Evolutionary conservation across 2,797 vertebrate species (phyloP).

Genomic region (Bradypodion ventrale): DNA sequence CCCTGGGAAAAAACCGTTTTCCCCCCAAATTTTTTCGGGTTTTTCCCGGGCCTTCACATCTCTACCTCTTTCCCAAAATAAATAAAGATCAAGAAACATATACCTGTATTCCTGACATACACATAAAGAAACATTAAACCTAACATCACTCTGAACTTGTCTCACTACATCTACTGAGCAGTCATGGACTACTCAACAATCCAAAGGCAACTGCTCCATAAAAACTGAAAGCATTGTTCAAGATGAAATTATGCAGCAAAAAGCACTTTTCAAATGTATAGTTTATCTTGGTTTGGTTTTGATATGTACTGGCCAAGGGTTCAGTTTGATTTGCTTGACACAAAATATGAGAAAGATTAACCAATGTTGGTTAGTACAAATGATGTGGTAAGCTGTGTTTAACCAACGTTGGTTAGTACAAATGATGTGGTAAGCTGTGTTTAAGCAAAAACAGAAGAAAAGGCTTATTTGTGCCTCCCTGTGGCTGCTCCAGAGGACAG

Average conservation of each 20-base stretch:
- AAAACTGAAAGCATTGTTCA: neutral
- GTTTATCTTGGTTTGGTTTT: neutral
- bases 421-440: neutral
- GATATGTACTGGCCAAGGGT: neutral
- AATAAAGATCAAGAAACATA: slow-evolving; percentile 1
- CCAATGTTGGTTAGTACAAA: neutral
- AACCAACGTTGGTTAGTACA: neutral
- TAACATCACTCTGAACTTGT: neutral
- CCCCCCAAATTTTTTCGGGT: no score
- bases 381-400: no score
- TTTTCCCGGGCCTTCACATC: no score
- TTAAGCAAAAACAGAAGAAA: neutral
- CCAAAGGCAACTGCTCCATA: neutral
- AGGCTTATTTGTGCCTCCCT: neutral
- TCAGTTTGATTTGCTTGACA: neutral
- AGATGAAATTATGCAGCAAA: neutral
- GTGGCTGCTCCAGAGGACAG: neutral
- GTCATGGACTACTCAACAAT: neutral
- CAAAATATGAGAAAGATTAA: neutral
- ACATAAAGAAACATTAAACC: neutral
- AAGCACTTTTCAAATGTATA: neutral
- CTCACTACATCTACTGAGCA: neutral
- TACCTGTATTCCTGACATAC: neutral
- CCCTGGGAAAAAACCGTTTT: no score
- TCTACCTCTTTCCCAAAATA: neutral